Conservation (phyloP, 2,888 invertebrate genomes). For the Allygus modestus region DNA sequence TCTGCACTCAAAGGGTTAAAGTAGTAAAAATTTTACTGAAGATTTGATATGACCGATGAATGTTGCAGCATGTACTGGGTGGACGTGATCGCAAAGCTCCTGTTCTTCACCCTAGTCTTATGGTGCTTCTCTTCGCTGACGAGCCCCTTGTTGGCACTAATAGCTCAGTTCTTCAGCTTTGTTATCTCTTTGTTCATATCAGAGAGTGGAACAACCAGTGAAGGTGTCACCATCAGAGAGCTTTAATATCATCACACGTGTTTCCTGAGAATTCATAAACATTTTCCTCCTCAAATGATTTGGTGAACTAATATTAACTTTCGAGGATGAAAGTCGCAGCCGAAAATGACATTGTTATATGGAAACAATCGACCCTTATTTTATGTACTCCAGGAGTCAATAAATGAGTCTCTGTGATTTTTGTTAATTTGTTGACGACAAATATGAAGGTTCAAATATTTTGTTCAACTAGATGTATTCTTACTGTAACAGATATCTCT, state of each 20-base stretch:
- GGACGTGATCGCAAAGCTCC: constrained; percentile 83
- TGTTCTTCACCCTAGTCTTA: constrained; percentile 82
- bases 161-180: constrained; percentile 52
- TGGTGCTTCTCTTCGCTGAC: constrained; percentile 72
- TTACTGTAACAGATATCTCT: no score
- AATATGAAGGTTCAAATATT: no score
- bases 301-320: not conserved
- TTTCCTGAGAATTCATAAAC: not conserved
- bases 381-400: no score
- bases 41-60: no score
- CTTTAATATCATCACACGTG: not conserved
- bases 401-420: no score
- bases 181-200: not conserved
- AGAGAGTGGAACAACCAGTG: not conserved
- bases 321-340: not conserved
- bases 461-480: no score
- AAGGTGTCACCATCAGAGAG: constrained; percentile 6
- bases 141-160: constrained; percentile 30
- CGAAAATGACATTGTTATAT: no score
- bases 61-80: constrained; percentile 91
- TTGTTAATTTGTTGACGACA: no score
- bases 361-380: no score
- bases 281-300: not conserved
- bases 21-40: no score
- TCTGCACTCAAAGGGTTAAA: no score